Base-by-base conservation (phyloP, 2,797 vertebrate genomes). In the Apogon hyalosoma region DNA sequence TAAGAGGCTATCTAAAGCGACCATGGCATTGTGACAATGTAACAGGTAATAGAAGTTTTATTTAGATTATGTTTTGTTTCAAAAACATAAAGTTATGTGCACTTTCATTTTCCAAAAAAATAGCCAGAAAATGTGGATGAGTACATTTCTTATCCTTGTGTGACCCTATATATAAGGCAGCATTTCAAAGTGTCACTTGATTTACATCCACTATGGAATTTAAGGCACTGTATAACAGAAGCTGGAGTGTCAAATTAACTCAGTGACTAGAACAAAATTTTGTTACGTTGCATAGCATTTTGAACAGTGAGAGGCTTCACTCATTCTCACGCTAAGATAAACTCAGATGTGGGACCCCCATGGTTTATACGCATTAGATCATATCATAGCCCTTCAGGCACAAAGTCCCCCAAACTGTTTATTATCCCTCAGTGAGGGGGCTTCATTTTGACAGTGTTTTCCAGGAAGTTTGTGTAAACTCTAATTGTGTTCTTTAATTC, bases 11-110 rank as follows among this genome's bases (percentile, higher is more conserved):
- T 66, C 9, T 14, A 21, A 80, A 39, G 4, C 82, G 85, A 1
- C 87, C 87, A 0, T 92, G 91, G 91, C 54, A 65, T 52, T 92
- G 91, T 73, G 63, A 79, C 49, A 91, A 84, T 31, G 24, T 86
- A 24, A 87, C 83, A 87, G 91, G 91, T 92, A 77, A 74, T 68
- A 1, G 14, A 36, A 18, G 2, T 31, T 12, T 1, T 36, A 13
- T 68, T 8, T 53, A n/a, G 1, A 24, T 51, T 0, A 33, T 36
- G 33, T 36, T 36, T 36, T 36, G 33, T 28, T 28, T 28, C 24
- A 28, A 28, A 28, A 4, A 4, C 24, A 36, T 8, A 10, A 36
- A 36, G 33, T 36, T 36, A 10, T 36, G 9, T 36, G 33, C 33
- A 10, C 33, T 36, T 8, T 36, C 0, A 3, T 36, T 36, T 31